Percentiles rank a stretch among this genome's conserved stretches.
Evolutionary conservation across 2,888 invertebrate genomes (phyloP).

Genomic region (Apamea anceps): DNA sequence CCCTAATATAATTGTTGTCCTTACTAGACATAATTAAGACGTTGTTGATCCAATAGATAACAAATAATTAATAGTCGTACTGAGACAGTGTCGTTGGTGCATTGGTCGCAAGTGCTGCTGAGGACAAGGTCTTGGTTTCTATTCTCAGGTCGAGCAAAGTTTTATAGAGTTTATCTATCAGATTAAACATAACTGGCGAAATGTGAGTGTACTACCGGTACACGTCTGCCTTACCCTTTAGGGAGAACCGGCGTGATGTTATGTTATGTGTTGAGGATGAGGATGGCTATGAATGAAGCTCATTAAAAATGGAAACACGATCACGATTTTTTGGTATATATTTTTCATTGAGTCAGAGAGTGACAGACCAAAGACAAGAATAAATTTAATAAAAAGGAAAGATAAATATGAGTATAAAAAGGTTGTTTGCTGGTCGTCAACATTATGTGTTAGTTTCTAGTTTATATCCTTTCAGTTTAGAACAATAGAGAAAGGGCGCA

Average conservation of each 20-base stretch:
- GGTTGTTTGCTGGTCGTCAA: too few species aligned
- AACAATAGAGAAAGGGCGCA: slow-evolving; percentile 2
- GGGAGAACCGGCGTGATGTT: background rate
- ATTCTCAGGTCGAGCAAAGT: background rate
- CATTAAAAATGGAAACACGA: too few species aligned
- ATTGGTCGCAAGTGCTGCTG: background rate
- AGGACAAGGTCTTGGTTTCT: background rate
- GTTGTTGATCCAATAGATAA: background rate
- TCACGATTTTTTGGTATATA: too few species aligned
- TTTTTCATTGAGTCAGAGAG: too few species aligned
- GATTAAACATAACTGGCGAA: background rate
- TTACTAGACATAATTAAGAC: background rate
- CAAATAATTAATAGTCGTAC: too few species aligned
- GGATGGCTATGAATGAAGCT: too few species aligned
- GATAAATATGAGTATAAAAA: too few species aligned
- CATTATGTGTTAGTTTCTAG: background rate
- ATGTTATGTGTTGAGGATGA: background rate
- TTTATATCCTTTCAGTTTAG: background rate
- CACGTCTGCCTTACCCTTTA: background rate
- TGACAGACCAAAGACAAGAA: too few species aligned
- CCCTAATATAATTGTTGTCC: background rate
- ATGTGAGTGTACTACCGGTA: background rate
- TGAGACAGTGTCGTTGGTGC: background rate
- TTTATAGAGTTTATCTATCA: background rate
- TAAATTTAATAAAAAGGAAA: too few species aligned